Base-by-base conservation (phyloP, 1,140 invertebrate genomes). In the Drosophila kurseongensis region DNA sequence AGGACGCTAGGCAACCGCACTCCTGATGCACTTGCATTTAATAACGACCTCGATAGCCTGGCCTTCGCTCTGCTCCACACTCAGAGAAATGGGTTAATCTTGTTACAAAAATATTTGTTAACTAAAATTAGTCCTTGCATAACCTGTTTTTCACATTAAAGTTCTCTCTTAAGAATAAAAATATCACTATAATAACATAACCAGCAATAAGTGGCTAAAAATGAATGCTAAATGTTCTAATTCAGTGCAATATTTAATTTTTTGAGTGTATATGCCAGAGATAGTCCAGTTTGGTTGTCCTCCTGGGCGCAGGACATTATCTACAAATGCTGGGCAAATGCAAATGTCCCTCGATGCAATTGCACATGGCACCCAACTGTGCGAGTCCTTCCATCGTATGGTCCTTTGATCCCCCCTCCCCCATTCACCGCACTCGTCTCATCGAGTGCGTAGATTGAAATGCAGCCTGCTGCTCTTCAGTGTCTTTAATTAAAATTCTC, bases 401-500 rank as follows among this genome's bases (percentile, higher is more conserved):
- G 23, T 35, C 9, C 51, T n/a, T 54, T 47, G 32, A 23, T 0
- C 8, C 29, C 6, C 29, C 6, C 29, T 1, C 29, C 32, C 54
- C 16, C 36, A 13, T 14, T 16, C 9, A 12, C 13, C 41, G n/a
- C 12, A 16, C 23, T 5, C 38, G 38, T 35, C 45, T 40, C 16
- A 47, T 38, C 35, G 27, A 71, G 51, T 32, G 45, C n/a, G 36
- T 71, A 71, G 67, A 71, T 71, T 71, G 67, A 71, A 71, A 71
- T 58, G 65, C 52, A 40, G 71, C 42, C 58, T 48, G 63, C 59
- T 72, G 38, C 44, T 56, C 50, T 60, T 27, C 50, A 75, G 67
- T 66, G 80, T 75, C 77, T 83, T 83, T 83, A 83, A 83, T 83
- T 83, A 83, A 83, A 84, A 78, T 84, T 83, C 81, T 67, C 61